These are phyloP conservation scores for Merluccius polli DNA, from an alignment of 2,797 vertebrate genomes.

Conservation along the genomic window DNA sequence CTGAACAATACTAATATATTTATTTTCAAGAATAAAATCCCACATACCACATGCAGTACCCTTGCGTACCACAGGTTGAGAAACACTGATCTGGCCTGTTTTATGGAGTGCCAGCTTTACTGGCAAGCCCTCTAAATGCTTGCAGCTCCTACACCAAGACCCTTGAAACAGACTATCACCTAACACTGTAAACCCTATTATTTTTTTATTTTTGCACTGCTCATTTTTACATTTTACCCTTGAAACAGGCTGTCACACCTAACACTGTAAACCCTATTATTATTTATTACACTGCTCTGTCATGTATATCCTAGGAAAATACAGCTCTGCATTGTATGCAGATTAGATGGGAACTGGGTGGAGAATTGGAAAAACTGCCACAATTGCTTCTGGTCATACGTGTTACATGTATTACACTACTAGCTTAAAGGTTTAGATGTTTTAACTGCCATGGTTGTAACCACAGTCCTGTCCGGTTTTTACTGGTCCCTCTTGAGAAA, in stretches of 20 bases:
- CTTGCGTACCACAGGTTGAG: too few relatives aligned
- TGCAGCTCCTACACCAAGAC: conserved; percentile 61
- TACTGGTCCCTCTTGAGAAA: conserved; percentile 18
- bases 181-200: not conserved
- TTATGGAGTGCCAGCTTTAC: conserved; percentile 71
- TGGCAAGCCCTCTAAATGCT: conserved; percentile 56
- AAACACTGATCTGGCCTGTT: too few relatives aligned
- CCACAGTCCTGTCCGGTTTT: conserved; percentile 30
- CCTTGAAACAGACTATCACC: conserved; percentile 17
- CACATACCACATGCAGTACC: too few relatives aligned
- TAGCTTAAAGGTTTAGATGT: conserved; percentile 15
- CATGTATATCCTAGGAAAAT: too few relatives aligned
- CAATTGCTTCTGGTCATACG: not conserved
- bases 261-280: too few relatives aligned
- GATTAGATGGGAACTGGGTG: too few relatives aligned
- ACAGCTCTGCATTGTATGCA: too few relatives aligned
- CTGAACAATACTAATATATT: too few relatives aligned
- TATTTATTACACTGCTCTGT: conserved; percentile 1
- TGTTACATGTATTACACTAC: not conserved
- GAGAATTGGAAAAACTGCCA: too few relatives aligned
- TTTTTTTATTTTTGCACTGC: not conserved
- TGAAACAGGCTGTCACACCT: too few relatives aligned
- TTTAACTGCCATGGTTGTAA: conserved; percentile 33
- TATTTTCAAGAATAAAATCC: too few relatives aligned
- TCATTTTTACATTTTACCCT: not conserved